These are phyloP conservation scores for Monodelphis domestica DNA, from an alignment of 2,797 vertebrate species.

Conservation along the genomic window DNA sequence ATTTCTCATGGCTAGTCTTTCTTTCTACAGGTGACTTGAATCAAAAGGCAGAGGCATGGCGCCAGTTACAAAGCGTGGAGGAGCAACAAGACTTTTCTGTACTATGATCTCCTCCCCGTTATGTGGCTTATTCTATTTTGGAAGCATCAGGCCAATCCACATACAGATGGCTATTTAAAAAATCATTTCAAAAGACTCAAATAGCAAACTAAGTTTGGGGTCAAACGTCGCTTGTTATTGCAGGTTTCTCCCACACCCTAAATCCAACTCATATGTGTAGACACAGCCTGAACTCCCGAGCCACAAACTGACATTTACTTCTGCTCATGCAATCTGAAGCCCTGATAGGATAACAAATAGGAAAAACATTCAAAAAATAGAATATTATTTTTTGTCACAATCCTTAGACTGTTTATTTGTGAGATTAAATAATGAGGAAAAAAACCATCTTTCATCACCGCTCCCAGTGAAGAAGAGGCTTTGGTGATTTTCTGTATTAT, in stretches of 20 bases:
- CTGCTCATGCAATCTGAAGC: background rate
- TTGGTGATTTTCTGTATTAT: conserved; percentile 17
- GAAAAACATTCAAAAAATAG: conserved; percentile 19
- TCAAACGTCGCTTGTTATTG: conserved; percentile 6
- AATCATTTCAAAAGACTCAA: background rate
- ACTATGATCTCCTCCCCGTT: conserved; percentile 36
- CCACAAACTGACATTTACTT: conserved; percentile 20
- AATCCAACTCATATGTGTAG: conserved; percentile 13
- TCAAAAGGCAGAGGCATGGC: conserved; percentile 36
- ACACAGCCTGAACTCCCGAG: conserved; percentile 31
- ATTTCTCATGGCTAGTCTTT: background rate
- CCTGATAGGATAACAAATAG: conserved; percentile 33
- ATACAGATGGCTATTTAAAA: background rate
- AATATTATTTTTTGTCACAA: conserved; percentile 9
- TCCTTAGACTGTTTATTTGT: conserved; percentile 16
- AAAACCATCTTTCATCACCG: conserved; percentile 2
- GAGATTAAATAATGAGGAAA: conserved; percentile 50
- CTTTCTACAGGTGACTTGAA: background rate
- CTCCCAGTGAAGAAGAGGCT: conserved; percentile 21
- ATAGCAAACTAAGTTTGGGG: conserved; percentile 16
- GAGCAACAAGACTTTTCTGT: conserved; percentile 35
- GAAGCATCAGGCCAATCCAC: conserved; percentile 8
- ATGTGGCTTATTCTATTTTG: conserved; percentile 26
- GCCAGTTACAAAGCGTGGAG: background rate
- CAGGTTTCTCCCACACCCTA: background rate